Conservation (phyloP, 1,140 invertebrate species). For the Colletes gigas region DNA sequence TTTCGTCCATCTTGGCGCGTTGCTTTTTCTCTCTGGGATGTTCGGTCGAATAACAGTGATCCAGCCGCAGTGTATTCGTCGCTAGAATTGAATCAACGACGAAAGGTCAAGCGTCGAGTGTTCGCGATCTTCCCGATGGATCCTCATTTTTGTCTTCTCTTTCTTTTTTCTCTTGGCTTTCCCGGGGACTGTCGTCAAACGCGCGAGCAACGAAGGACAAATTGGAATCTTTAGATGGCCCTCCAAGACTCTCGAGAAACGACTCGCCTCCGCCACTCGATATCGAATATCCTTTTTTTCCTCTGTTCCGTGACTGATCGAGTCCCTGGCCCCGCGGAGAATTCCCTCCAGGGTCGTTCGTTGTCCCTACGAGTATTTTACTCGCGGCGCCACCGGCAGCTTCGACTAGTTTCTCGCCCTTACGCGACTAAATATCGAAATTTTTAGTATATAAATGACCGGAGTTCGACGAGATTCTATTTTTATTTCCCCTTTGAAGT, state of each 20-base stretch:
- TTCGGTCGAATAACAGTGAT: no score
- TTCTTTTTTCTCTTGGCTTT: background rate
- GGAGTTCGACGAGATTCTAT: background rate
- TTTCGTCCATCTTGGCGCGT: no score
- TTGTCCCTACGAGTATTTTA: background rate
- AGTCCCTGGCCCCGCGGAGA: background rate
- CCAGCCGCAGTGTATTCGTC: background rate
- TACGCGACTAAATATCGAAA: no score
- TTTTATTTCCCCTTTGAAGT: background rate
- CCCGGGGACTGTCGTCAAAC: background rate
- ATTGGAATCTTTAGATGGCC: constrained; percentile 28
- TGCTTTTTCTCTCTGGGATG: no score
- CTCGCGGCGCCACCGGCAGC: background rate
- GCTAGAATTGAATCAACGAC: background rate
- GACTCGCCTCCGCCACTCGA: constrained; percentile 19
- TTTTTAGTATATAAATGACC: no score
- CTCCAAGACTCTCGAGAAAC: constrained; percentile 2
- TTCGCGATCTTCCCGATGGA: constrained; percentile 3
- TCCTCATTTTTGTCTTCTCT: background rate
- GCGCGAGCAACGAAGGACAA: constrained; percentile 28
- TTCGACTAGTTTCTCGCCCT: background rate
- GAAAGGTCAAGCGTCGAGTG: background rate
- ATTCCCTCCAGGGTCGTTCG: background rate
- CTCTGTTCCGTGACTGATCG: background rate
- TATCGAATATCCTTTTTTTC: constrained; percentile 29